Evolutionary conservation across 2,797 vertebrate species (phyloP).

Genomic region (Rousettus madagascariensis): DNA sequence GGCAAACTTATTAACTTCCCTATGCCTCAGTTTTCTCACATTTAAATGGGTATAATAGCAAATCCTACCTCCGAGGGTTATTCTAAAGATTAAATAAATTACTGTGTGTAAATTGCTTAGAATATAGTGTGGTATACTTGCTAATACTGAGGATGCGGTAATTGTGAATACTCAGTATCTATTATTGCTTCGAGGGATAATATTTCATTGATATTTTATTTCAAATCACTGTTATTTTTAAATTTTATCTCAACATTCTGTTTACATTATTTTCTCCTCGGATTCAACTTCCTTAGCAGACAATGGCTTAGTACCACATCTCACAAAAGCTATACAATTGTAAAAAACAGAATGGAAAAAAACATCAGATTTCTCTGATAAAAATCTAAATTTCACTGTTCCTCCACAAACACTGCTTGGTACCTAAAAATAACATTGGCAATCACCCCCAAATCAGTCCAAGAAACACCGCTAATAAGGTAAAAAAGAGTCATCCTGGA

Average conservation of each 20-base stretch:
- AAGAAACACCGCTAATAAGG: not conserved
- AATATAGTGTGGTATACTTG: not conserved
- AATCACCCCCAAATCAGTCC: not conserved
- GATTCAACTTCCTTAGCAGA: conserved; percentile 1
- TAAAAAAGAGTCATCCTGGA: not conserved
- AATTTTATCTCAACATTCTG: not conserved
- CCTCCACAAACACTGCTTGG: not conserved
- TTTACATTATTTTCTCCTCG: conserved; percentile 47
- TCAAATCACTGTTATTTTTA: not conserved
- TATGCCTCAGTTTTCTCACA: not conserved
- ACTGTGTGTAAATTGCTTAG: not conserved
- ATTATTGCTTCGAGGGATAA: not conserved
- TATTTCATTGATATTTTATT: not conserved
- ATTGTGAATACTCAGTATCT: not conserved
- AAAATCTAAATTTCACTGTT: not conserved
- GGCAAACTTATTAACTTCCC: not conserved
- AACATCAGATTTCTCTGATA: not conserved
- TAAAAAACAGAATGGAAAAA: not conserved
- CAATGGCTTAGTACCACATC: not conserved
- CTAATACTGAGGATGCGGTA: not conserved
- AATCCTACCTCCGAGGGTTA: not conserved
- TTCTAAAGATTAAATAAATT: not conserved
- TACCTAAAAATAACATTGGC: not conserved
- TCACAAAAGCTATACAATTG: not conserved
- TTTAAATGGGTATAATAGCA: not conserved